These are phyloP conservation scores for Sturmia bella DNA, from an alignment of 2,888 invertebrate species.

Conservation along the genomic window DNA sequence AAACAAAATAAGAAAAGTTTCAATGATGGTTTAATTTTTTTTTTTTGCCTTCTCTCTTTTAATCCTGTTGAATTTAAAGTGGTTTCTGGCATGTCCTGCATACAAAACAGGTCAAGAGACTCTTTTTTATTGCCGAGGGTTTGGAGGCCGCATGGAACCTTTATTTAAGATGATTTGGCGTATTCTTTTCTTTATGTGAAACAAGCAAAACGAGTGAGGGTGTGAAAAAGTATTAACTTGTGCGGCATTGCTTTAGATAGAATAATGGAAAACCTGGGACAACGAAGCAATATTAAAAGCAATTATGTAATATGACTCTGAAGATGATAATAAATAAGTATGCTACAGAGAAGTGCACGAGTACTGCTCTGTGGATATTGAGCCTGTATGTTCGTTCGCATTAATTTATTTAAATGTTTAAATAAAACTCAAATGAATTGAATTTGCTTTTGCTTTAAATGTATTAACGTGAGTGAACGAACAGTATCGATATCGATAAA, in stretches of 20 bases:
- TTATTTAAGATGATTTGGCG: constrained; percentile 38
- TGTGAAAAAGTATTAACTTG: background rate
- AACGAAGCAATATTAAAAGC: constrained; percentile 23
- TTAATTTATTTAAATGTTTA: too few species aligned
- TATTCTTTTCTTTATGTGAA: too few species aligned
- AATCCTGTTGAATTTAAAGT: constrained; percentile 45
- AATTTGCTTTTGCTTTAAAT: too few species aligned
- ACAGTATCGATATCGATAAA: too few species aligned
- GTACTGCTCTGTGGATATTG: too few species aligned
- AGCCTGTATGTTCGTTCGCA: too few species aligned
- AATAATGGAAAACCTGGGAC: background rate
- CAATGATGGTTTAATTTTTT: background rate
- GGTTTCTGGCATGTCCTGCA: constrained; percentile 40
- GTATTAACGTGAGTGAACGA: too few species aligned
- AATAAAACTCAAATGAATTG: too few species aligned
- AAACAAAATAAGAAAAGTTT: constrained; percentile 5
- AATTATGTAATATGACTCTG: constrained; percentile 33
- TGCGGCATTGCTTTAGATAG: background rate
- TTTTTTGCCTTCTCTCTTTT: background rate
- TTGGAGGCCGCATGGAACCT: constrained; percentile 21
- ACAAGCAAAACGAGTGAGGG: background rate
- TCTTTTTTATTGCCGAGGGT: background rate
- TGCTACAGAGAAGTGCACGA: too few species aligned
- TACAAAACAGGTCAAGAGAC: constrained; percentile 34
- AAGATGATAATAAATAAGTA: background rate